Evolutionary conservation across 2,113 vertebrate genomes (phyloP).

Genomic region (Paracyprichromis sp.): DNA sequence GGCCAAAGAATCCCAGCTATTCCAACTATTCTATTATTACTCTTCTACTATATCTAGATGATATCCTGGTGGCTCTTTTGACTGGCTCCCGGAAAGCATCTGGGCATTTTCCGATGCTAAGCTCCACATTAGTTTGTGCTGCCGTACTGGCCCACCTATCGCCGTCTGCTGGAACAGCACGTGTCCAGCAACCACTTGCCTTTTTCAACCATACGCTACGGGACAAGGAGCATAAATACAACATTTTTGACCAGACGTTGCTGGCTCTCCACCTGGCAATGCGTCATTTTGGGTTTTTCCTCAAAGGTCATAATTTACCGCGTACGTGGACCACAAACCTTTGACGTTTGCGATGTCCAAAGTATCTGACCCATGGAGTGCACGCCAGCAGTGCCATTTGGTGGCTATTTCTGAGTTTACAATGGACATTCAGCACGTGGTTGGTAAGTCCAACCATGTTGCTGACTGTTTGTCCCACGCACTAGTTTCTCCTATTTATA

Average conservation of each 20-base stretch:
- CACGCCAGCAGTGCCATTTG: not conserved
- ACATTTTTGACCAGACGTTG: not conserved
- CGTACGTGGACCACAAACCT: not conserved
- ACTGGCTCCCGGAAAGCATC: not conserved
- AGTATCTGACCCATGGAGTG: not conserved
- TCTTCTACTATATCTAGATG: not conserved
- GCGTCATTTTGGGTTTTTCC: not conserved
- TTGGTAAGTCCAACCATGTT: not conserved
- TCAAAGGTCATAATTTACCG: not conserved
- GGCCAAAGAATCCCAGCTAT: not conserved
- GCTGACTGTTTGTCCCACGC: not conserved
- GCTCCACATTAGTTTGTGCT: not conserved
- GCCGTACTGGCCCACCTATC: not conserved
- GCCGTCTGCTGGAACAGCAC: accelerated
- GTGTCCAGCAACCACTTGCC: not conserved
- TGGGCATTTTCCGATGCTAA: not conserved
- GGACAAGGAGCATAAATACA: not conserved
- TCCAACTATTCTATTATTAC: not conserved
- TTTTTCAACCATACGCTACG: not conserved
- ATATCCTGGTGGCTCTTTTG: not conserved
- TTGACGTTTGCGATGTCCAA: accelerated
- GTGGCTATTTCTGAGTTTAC: not conserved
- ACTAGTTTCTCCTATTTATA: not conserved
- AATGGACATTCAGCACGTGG: not conserved
- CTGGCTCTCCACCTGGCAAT: not conserved